Percentiles rank a stretch among this genome's conserved stretches.
These are phyloP conservation scores for Cosmia trapezina DNA, from an alignment of 2,888 invertebrate genomes.

Conservation along the genomic window DNA sequence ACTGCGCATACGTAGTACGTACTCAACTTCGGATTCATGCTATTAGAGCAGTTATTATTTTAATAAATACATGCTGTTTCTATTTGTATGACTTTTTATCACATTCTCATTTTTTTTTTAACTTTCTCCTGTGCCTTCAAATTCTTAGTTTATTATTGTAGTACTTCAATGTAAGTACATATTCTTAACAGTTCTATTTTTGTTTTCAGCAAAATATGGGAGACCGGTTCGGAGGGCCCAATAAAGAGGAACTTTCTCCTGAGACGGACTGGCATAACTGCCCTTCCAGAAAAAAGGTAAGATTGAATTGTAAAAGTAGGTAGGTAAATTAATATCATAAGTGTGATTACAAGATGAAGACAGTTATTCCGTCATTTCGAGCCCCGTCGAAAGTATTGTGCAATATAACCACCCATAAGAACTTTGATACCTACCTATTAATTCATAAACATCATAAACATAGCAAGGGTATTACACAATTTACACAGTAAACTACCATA, in stretches of 20 bases:
- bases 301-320: background rate
- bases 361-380: background rate
- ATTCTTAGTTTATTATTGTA: background rate
- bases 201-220: slow-evolving; percentile 34
- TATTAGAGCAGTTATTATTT: background rate
- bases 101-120: background rate
- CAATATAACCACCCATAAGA: background rate
- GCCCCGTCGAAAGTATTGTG: background rate
- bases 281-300: slow-evolving; percentile 36
- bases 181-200: background rate
- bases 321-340: background rate
- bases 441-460: background rate
- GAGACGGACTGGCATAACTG: slow-evolving; percentile 46
- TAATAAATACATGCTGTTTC: background rate
- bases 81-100: background rate
- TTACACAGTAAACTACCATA: too few species aligned
- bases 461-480: background rate
- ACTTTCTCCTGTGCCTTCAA: background rate
- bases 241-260: background rate
- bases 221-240: slow-evolving; percentile 15
- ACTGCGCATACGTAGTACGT: too few species aligned
- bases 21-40: background rate
- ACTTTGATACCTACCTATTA: too few species aligned
- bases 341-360: background rate
- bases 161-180: background rate